These are phyloP conservation scores for zebrafish (Danio rerio) DNA, from an alignment of 2,113 vertebrate genomes.

Conservation along the genomic window GRCz12tu NC_133180.1:32731501-32732000, in stretches of 20 bases:
- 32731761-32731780: constrained; percentile 4
- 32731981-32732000: constrained; percentile 52
- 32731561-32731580: too few relatives aligned
- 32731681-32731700: background rate
- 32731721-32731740: background rate
- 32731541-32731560: too few relatives aligned
- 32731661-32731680: background rate
- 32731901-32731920: constrained; percentile 38
- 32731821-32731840: constrained; percentile 37
- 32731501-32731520: too few relatives aligned
- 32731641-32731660: too few relatives aligned
- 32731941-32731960: constrained; percentile 14
- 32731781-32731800: constrained; percentile 20
- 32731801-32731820: constrained; percentile 1
- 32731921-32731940: constrained; percentile 39
- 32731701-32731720: background rate
- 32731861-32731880: constrained; percentile 2
- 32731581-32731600: too few relatives aligned
- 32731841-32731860: constrained; percentile 45
- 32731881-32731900: constrained; percentile 47
- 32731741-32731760: background rate
- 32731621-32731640: too few relatives aligned
- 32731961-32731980: constrained; percentile 35
- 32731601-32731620: too few relatives aligned
- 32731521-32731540: too few relatives aligned